Conservation (phyloP, 2,888 invertebrate species). For the Limulus polyphemus region DNA sequence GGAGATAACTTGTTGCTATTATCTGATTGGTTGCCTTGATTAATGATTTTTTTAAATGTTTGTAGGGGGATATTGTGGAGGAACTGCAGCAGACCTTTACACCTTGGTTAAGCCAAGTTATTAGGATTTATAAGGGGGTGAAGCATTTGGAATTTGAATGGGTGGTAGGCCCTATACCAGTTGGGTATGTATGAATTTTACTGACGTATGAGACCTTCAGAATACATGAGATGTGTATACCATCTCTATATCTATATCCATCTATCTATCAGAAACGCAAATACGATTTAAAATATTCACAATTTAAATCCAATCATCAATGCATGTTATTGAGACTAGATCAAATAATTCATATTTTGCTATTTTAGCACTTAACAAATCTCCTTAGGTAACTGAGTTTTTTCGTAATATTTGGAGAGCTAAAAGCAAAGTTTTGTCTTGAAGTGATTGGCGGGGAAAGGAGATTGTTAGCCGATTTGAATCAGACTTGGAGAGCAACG, state of each 20-base stretch:
- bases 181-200: slow-evolving; percentile 19
- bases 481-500: slow-evolving; percentile 49
- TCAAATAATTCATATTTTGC: too few species aligned
- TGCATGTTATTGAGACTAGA: too few species aligned
- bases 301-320: too few species aligned
- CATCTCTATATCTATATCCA: too few species aligned
- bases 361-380: too few species aligned
- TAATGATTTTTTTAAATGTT: not conserved
- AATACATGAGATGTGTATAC: too few species aligned
- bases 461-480: slow-evolving; percentile 65
- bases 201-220: too few species aligned
- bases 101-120: slow-evolving; percentile 58
- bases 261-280: too few species aligned
- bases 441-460: slow-evolving; percentile 48
- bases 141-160: slow-evolving; percentile 44
- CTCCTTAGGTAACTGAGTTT: not conserved
- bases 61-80: slow-evolving; percentile 50
- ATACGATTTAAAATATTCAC: too few species aligned
- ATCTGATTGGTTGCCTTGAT: too few species aligned
- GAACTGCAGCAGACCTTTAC: slow-evolving; percentile 59
- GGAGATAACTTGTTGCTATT: too few species aligned
- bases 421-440: not conserved
- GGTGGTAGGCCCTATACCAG: slow-evolving; percentile 46
- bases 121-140: slow-evolving; percentile 52
- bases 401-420: slow-evolving; percentile 2